phyloP scores from a whole-genome alignment of 2,113 vertebrate genomes.

The Proteles cristata region DNA sequence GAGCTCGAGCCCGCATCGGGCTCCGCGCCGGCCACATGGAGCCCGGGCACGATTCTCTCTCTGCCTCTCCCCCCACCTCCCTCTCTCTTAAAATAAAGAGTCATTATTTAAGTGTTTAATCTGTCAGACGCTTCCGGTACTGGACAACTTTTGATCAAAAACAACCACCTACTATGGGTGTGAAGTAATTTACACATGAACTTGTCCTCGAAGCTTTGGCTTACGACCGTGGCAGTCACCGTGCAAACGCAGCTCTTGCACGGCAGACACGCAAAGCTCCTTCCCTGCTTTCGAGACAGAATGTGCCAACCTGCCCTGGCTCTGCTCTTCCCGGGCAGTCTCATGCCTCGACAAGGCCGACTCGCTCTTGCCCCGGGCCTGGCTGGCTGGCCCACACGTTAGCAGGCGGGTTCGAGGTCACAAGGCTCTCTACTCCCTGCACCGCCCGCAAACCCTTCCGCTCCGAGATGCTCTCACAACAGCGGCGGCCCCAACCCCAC shows the following conservation, averaged over 20 bases:
- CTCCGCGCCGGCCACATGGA: no score
- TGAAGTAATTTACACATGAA: neutral
- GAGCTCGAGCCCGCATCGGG: no score
- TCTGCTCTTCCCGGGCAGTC: neutral
- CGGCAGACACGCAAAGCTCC: neutral
- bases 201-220: neutral
- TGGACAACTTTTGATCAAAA: neutral
- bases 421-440: no score
- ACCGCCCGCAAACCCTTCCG: neutral
- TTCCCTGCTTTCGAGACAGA: neutral
- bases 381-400: accelerated
- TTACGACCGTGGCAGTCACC: neutral
- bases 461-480: neutral
- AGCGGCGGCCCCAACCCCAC: accelerated
- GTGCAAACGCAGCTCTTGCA: neutral
- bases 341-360: neutral
- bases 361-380: neutral
- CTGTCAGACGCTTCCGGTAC: no score
- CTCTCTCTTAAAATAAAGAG: no score
- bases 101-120: no score
- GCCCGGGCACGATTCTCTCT: no score
- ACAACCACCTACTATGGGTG: accelerated
- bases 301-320: neutral
- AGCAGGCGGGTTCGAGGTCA: accelerated
- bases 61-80: no score